phyloP scores from a whole-genome alignment of 2,113 vertebrate species.

The Ciconia boyciana region DNA sequence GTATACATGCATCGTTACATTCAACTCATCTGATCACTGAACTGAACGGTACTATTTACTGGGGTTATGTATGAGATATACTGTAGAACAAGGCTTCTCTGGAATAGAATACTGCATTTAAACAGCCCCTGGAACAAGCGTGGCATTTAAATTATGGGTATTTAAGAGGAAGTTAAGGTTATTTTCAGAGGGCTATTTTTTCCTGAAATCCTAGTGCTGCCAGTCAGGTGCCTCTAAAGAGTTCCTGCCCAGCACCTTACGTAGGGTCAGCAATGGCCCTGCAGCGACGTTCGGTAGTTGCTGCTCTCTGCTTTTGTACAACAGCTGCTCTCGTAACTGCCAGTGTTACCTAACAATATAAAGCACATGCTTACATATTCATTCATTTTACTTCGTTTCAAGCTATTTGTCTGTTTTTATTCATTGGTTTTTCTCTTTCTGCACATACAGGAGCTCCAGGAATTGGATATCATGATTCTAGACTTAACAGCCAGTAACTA shows the following conservation, averaged over 20 bases:
- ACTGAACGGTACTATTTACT: background rate
- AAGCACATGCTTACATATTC: background rate
- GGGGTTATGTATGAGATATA: background rate
- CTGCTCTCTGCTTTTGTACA: background rate
- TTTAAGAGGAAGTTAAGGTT: background rate
- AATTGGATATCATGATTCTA: background rate
- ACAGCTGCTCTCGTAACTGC: background rate
- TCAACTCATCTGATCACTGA: background rate
- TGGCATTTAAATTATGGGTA: background rate
- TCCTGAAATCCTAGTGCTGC: background rate
- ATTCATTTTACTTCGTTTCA: background rate
- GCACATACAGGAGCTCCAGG: background rate
- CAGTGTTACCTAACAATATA: background rate
- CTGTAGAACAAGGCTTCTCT: background rate
- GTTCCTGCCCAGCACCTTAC: background rate
- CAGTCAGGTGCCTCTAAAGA: background rate
- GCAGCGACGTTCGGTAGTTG: background rate
- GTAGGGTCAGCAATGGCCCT: rapidly evolving
- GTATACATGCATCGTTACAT: rapidly evolving
- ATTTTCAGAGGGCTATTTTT: background rate
- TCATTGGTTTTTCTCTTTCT: background rate
- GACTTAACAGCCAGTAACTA: background rate
- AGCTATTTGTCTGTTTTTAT: background rate
- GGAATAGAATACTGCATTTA: background rate
- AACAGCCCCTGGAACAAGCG: background rate